phyloP scores from a whole-genome alignment of 2,888 invertebrate genomes.

The Pemphredon lugubris region DNA sequence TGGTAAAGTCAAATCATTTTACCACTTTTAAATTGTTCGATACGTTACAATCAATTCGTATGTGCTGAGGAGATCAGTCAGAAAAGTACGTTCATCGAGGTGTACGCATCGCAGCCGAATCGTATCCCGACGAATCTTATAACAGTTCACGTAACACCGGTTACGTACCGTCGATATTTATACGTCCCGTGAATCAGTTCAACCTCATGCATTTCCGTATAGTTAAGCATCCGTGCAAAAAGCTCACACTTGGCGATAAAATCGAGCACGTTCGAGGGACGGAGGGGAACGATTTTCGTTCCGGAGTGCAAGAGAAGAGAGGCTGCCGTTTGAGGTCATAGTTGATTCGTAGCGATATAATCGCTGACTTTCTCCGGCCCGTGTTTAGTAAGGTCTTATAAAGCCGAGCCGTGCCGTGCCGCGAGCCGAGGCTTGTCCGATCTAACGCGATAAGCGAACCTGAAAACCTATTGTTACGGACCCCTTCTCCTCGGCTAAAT shows the following conservation, averaged over 20 bases:
- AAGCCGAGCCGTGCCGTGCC: conserved; percentile 39
- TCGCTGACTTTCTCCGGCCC: conserved; percentile 50
- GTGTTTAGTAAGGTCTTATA: conserved; percentile 53
- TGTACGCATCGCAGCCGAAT: too few species aligned
- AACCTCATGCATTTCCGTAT: conserved; percentile 5
- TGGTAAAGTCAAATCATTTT: too few species aligned
- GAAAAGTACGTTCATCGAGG: too few species aligned
- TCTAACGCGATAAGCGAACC: conserved; percentile 55
- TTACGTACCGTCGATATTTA: too few species aligned
- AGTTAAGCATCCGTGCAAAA: conserved; percentile 2
- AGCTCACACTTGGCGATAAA: background rate
- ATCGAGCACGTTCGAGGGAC: background rate
- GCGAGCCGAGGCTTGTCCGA: conserved; percentile 49
- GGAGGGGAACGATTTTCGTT: conserved; percentile 30
- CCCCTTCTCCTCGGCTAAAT: conserved; percentile 49
- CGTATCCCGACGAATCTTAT: too few species aligned
- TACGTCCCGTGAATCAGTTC: too few species aligned
- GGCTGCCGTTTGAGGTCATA: conserved; percentile 54
- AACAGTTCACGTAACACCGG: too few species aligned
- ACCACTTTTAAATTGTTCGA: too few species aligned
- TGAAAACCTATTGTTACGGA: conserved; percentile 61
- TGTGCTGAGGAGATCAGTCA: too few species aligned
- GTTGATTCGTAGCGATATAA: conserved; percentile 57
- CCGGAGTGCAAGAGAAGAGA: conserved; percentile 11
- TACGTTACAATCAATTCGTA: too few species aligned